phyloP scores from a whole-genome alignment of 2,797 vertebrate genomes.

The Cryptoprocta ferox region DNA sequence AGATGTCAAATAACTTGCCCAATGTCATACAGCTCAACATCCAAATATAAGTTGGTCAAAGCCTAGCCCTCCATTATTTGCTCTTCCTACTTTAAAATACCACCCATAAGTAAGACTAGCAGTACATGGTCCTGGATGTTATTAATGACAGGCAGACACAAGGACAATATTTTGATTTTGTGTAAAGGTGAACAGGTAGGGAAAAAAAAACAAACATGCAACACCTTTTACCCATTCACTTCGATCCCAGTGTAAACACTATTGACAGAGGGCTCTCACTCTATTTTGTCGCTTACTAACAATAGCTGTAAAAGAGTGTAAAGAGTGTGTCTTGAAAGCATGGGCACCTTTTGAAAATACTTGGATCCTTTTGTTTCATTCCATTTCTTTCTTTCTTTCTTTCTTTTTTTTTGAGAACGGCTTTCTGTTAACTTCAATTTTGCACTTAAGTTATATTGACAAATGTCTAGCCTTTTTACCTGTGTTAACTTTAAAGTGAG shows the following conservation, averaged over 20 bases:
- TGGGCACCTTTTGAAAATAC: neutral
- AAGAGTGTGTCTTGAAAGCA: neutral
- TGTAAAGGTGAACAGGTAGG: neutral
- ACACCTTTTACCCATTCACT: neutral
- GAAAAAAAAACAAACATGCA: neutral
- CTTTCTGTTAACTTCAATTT: constrained; percentile 34
- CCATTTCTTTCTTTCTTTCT: neutral
- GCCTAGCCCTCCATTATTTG: neutral
- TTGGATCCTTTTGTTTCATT: neutral
- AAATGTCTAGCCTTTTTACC: neutral
- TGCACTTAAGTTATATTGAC: neutral
- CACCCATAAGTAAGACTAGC: neutral
- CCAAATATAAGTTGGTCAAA: neutral
- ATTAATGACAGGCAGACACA: neutral
- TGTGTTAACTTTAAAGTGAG: neutral
- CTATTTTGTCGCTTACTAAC: neutral
- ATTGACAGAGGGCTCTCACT: neutral
- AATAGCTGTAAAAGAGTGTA: neutral
- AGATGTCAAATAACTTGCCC: neutral
- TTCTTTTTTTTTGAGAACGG: neutral
- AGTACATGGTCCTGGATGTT: neutral
- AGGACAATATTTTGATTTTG: neutral
- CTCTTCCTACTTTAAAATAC: neutral
- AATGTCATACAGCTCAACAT: neutral
- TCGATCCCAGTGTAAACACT: neutral